Evolutionary conservation across 2,888 invertebrate species (phyloP), one percentile per base, ranked within the genome.

Genomic region (Auanema freiburgensis): DNA sequence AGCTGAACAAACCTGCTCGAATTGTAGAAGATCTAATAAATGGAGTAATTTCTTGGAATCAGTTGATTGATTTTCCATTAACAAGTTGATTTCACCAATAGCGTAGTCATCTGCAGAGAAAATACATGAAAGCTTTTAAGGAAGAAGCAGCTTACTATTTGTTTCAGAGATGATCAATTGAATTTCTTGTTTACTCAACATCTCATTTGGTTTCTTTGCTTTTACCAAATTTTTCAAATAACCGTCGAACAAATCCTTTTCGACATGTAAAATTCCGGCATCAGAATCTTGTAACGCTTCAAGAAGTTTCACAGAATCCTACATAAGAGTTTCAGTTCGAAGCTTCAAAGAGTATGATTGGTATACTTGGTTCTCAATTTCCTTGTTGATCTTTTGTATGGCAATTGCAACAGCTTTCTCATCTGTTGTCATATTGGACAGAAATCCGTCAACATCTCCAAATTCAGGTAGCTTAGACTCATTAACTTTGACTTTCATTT

Each of bases 381-480:
- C 74, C 10, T 65, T 59, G n/a, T 57, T 61, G 14, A 77, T 63
- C 25, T 59, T 60, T 23, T 46, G n/a, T 53, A 77, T 60, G 0
- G 71, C 70, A 4, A 63, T 24, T 11, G 59, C 87, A 11, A 65
- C 63, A 14, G 90, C 90, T 82, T 87, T 88, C 69, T 89, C 88
- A 73, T 90, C 88, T 18, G 87, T 88, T 82, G 89, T 88, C 54
- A 91, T 88, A 84, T 90, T 72, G 16, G 65, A 66, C 3, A 73
- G 59, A 54, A 73, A 62, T 33, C 61, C 71, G 42, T 72, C 74
- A 14, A 77, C 69, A 23, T 72, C 74, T 21, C 75, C 72, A 49
- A 77, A 76, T 49, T 76, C 76, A 12, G 76, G 77, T 24, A 77
- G 56, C 42, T 72, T 68, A 54, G 70, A 71, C 65, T 77, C 75